phyloP scores from a whole-genome alignment of 2,113 vertebrate genomes.

The Lagenorhynchus albirostris region DNA sequence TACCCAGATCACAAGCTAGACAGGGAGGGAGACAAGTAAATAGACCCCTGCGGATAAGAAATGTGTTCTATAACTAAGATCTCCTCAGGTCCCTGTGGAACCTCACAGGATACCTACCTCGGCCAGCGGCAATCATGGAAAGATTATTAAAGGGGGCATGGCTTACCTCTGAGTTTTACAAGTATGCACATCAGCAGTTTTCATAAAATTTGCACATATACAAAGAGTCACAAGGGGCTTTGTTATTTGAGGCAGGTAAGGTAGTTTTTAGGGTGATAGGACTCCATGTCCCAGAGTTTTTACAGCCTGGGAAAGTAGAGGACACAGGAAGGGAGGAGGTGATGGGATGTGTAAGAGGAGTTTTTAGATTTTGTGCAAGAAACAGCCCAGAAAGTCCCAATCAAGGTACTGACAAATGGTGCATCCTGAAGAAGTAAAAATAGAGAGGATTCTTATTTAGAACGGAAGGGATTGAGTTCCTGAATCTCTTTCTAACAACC shows the following conservation, averaged over 20 bases:
- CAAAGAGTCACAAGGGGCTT: not conserved
- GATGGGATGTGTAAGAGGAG: not conserved
- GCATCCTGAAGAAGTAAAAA: not conserved
- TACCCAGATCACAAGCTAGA: not conserved
- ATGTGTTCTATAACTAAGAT: not conserved
- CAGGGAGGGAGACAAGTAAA: not conserved
- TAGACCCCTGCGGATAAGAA: not conserved
- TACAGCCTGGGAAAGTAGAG: not conserved
- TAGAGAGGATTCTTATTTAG: not conserved
- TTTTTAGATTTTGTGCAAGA: not conserved
- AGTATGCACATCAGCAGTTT: not conserved
- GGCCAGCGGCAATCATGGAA: not conserved
- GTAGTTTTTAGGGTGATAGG: not conserved
- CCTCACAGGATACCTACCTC: not conserved
- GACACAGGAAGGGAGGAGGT: not conserved
- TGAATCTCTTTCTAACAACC: not conserved
- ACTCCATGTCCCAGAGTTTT: not conserved
- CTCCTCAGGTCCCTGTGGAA: not conserved
- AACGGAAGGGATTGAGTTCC: not conserved
- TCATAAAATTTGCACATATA: not conserved
- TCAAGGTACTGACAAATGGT: not conserved
- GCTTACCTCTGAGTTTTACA: not conserved
- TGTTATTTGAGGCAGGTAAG: not conserved
- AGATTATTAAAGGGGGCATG: not conserved
- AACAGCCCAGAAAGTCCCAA: not conserved